These are phyloP conservation scores for Oryzias woworae DNA, from an alignment of 2,113 vertebrate genomes.

Conservation along the genomic window DNA sequence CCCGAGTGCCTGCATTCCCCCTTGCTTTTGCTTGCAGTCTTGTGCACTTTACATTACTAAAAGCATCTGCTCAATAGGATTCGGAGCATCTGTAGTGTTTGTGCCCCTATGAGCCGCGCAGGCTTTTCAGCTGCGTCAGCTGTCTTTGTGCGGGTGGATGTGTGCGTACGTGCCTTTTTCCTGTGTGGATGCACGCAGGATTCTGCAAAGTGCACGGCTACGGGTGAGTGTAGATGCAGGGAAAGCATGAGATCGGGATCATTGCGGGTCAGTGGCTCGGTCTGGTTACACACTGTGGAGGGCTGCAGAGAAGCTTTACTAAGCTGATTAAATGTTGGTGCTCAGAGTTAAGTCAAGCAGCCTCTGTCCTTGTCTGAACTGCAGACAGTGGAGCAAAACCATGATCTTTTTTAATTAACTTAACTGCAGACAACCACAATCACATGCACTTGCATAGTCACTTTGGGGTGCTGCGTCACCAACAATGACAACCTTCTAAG, in stretches of 20 bases:
- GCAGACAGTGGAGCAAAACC: slow-evolving; percentile 1
- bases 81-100: slow-evolving; percentile 32
- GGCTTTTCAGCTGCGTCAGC: slow-evolving; percentile 48
- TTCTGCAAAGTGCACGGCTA: slow-evolving; percentile 7
- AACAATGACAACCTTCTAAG: neutral
- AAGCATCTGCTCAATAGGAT: slow-evolving; percentile 51
- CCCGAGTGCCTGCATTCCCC: too few species aligned
- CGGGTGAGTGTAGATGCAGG: slow-evolving; percentile 1
- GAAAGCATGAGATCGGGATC: slow-evolving; percentile 7
- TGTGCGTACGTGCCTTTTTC: too few species aligned
- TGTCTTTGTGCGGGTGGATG: slow-evolving; percentile 12
- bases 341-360: slow-evolving; percentile 42
- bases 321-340: slow-evolving; percentile 58
- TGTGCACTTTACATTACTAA: slow-evolving; percentile 38
- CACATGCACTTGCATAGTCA: neutral
- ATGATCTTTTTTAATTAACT: neutral
- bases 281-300: slow-evolving; percentile 20
- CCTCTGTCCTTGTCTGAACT: slow-evolving; percentile 21
- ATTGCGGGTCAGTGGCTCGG: slow-evolving; percentile 24
- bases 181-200: neutral
- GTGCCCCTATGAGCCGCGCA: slow-evolving; percentile 36
- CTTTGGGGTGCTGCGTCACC: too few species aligned
- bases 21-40: too few species aligned
- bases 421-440: neutral
- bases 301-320: slow-evolving; percentile 19